A percentile compares a stretch with the other conserved stretches of the same genome.
These are phyloP conservation scores for Centropus unirufus DNA, from an alignment of 2,113 vertebrate species.

Conservation along the genomic window DNA sequence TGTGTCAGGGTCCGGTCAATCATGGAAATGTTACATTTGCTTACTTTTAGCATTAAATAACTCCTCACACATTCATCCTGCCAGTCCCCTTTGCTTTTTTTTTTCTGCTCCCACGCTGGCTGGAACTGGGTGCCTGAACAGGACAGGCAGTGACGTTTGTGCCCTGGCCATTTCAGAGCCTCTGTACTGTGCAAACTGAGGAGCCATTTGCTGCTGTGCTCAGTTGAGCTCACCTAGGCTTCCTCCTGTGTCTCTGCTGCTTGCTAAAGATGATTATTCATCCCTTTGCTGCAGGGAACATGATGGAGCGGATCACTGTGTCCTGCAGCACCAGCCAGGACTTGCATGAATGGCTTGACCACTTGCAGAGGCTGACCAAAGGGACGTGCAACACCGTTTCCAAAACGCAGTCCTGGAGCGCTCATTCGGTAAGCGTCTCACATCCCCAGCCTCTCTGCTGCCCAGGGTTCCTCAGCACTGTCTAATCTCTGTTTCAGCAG, in stretches of 20 bases:
- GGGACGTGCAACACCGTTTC: conserved; percentile 80
- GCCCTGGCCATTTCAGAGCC: background rate
- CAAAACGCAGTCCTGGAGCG: conserved; percentile 79
- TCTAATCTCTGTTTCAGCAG: background rate
- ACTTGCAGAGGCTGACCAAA: conserved; percentile 87
- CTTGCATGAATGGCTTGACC: conserved; percentile 93
- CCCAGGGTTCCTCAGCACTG: background rate
- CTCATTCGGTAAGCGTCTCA: conserved; percentile 69
- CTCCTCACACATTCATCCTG: background rate
- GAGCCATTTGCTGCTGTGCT: background rate
- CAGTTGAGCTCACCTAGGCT: background rate
- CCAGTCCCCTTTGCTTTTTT: background rate
- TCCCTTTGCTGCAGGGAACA: conserved; percentile 75
- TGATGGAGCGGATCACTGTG: conserved; percentile 85
- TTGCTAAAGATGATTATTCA: background rate
- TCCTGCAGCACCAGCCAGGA: conserved; percentile 88
- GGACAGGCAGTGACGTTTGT: background rate
- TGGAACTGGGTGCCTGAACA: background rate
- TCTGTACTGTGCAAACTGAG: background rate
- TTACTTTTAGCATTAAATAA: background rate
- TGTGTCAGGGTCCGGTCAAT: background rate
- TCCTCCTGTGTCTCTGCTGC: background rate
- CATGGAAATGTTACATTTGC: background rate
- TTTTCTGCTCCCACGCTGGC: background rate
- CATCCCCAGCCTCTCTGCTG: background rate